phyloP scores from a whole-genome alignment of 2,888 invertebrate species.

The Philereme transversata region DNA sequence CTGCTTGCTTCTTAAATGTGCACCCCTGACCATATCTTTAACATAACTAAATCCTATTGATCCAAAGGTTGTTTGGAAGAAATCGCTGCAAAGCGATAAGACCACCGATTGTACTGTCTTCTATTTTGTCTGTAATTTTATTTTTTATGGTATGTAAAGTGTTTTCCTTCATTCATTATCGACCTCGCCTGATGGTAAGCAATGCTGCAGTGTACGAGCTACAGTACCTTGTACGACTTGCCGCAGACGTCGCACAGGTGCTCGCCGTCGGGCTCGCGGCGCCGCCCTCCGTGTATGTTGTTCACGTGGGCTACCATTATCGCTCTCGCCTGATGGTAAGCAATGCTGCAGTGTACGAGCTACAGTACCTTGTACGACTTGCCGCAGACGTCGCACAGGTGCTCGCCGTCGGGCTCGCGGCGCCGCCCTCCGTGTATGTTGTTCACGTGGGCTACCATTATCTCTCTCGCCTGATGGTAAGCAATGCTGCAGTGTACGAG shows the following conservation, averaged over 20 bases:
- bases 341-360: too few relatives aligned
- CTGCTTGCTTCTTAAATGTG: too few relatives aligned
- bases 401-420: constrained; percentile 65
- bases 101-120: too few relatives aligned
- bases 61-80: too few relatives aligned
- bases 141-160: too few relatives aligned
- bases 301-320: constrained; percentile 77
- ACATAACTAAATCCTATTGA: too few relatives aligned
- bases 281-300: constrained; percentile 69
- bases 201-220: too few relatives aligned
- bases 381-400: constrained; percentile 74
- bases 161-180: constrained; percentile 39
- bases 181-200: constrained; percentile 59
- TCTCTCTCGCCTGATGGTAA: constrained; percentile 62
- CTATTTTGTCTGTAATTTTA: too few relatives aligned
- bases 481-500: not conserved
- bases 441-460: constrained; percentile 75
- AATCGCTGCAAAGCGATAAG: too few relatives aligned
- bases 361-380: constrained; percentile 69
- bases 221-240: constrained; percentile 69
- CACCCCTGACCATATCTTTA: too few relatives aligned
- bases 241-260: constrained; percentile 76
- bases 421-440: constrained; percentile 71
- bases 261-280: constrained; percentile 63
- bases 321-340: constrained; percentile 59